Percentiles rank a stretch among this genome's conserved stretches.
phyloP scores from a whole-genome alignment of 2,113 vertebrate species.

The Gymnobelideus leadbeateri region DNA sequence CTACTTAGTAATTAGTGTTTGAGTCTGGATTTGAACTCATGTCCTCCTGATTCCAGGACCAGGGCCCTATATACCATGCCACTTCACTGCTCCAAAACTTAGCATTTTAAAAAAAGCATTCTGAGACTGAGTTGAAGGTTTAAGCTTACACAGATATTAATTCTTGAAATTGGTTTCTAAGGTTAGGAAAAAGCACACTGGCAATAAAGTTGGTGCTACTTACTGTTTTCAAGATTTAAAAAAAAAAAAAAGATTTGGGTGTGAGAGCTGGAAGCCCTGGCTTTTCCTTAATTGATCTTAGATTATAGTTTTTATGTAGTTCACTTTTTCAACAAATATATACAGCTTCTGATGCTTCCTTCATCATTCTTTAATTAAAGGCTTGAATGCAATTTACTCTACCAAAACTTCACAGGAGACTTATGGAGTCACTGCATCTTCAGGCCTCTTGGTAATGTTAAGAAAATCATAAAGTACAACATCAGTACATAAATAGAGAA shows the following conservation, averaged over 20 bases:
- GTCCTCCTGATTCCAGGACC: too few species aligned
- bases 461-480: slow-evolving; percentile 17
- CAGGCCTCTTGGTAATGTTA: slow-evolving; percentile 47
- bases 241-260: slow-evolving; percentile 26
- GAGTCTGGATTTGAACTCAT: too few species aligned
- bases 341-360: background rate
- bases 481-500: background rate
- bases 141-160: background rate
- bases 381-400: slow-evolving; percentile 55
- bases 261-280: slow-evolving; percentile 36
- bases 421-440: slow-evolving; percentile 48
- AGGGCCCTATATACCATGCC: too few species aligned
- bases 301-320: slow-evolving; percentile 47
- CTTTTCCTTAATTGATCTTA: slow-evolving; percentile 55
- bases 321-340: slow-evolving; percentile 14
- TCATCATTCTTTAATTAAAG: slow-evolving; percentile 21
- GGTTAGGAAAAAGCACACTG: background rate
- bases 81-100: too few species aligned
- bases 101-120: background rate
- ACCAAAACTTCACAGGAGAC: slow-evolving; percentile 53
- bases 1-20: too few species aligned
- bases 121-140: slow-evolving; percentile 26
- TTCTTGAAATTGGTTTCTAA: slow-evolving; percentile 29
- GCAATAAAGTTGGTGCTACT: background rate
- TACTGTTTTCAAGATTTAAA: slow-evolving; percentile 33